Conservation (phyloP, 2,888 invertebrate genomes). For the Leptodirus hochenwartii region DNA sequence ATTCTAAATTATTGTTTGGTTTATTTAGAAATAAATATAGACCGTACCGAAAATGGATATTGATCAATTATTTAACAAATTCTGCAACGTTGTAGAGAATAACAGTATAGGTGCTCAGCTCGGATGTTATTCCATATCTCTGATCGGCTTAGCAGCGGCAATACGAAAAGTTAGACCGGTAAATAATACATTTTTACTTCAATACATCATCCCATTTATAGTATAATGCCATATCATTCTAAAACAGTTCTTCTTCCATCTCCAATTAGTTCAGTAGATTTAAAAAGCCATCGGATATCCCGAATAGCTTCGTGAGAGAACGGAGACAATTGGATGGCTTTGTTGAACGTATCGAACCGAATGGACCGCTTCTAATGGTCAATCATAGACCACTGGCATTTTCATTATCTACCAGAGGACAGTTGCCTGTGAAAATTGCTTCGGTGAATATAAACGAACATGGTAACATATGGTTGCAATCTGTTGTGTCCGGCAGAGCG, state of each 20-base stretch:
- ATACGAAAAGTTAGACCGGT: conserved; percentile 34
- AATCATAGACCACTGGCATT: conserved; percentile 25
- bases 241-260: conserved; percentile 11
- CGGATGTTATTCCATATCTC: conserved; percentile 33
- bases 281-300: conserved; percentile 24
- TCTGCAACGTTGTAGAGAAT: conserved; percentile 22
- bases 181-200: conserved; percentile 22
- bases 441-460: conserved; percentile 29
- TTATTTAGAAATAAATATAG: no score
- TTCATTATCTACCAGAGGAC: conserved; percentile 16
- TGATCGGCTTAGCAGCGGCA: conserved; percentile 29
- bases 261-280: conserved; percentile 28
- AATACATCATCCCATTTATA: no score
- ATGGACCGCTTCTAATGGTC: conserved; percentile 24
- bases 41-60: conserved; percentile 16
- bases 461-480: conserved; percentile 30
- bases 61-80: conserved; percentile 18
- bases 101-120: conserved; percentile 27
- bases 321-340: conserved; percentile 23
- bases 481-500: conserved; percentile 24
- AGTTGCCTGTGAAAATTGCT: conserved; percentile 33
- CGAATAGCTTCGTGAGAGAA: conserved; percentile 24
- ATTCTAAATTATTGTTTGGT: no score
- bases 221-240: conserved; percentile 6
- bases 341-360: conserved; percentile 26